Base-by-base conservation (phyloP, 2,113 vertebrate genomes). In the Vanacampus margaritifer region DNA sequence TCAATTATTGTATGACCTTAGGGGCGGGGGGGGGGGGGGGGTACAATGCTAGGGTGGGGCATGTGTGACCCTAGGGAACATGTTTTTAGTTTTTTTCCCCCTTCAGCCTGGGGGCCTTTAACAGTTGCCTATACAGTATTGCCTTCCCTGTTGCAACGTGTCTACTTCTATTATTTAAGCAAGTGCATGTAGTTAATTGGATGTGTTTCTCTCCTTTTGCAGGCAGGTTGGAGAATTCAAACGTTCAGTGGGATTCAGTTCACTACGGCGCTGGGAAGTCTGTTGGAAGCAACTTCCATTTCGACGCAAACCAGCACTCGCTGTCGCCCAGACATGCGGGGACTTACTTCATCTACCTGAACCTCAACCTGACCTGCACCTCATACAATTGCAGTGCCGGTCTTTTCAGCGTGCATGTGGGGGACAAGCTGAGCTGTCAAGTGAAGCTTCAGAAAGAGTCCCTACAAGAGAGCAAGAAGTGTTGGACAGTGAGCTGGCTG, bases 321-420 rank as follows among this genome's bases (percentile, higher is more conserved):
- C 78, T 93, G 65, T 3, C 0, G 9, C 64, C 82, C 4, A 0
- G 0, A 0, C 10, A 7, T 2, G 24, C 0, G 0, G 91, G 90
- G 32, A 16, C 0, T 13, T 93, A 92, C 81, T 91, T 92, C 56
- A 60, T 91, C 1, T 91, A 89, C 37, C 5, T 88, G 0, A 12
- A 86, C 0, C 83, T 93, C 9, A 77, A 62, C 11, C 0, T 93
- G 28, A 43, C 11, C 11, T 88, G 86, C 67, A 48, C 1, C 28
- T 32, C 28, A 0, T 0, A 0, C 13, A 0, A 0, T 0, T 91
- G 90, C 58, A 0, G 0, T 0, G 0, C 1, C 0, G 76, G 77
- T 6, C 0, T 41, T 11, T 41, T 91, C 0, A 81, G 1, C 0
- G 24, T 91, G 0, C 8, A 0, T 0, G 57, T 91, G 63, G 12